A percentile compares a stretch with the other conserved stretches of the same genome.
Evolutionary conservation across 64 coral and sea anemone genomes (phyloP).

Genomic region (Porites australiensis): DNA sequence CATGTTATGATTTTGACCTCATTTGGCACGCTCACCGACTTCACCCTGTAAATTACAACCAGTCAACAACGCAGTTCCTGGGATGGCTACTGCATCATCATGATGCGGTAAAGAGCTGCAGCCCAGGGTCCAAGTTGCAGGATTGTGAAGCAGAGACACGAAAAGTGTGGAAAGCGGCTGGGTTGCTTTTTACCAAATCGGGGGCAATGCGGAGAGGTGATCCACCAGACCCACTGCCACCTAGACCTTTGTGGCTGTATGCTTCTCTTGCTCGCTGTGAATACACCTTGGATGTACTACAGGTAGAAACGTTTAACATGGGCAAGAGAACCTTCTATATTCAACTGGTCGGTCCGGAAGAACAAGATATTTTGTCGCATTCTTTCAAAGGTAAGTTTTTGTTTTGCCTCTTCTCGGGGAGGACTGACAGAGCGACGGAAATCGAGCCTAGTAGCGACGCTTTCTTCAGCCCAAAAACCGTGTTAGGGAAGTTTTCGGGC

Average conservation of each 20-base stretch:
- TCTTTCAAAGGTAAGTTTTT: background rate
- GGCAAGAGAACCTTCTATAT: background rate
- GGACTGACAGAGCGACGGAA: too few relatives aligned
- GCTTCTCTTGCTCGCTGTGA: background rate
- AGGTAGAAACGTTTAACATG: slow-evolving; percentile 15
- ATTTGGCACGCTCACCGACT: slow-evolving; percentile 85
- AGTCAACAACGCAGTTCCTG: slow-evolving; percentile 42
- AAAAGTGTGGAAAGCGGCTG: slow-evolving; percentile 50
- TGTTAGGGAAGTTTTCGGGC: too few relatives aligned
- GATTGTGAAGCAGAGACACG: slow-evolving; percentile 66
- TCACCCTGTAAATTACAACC: slow-evolving; percentile 62
- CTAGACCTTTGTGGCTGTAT: background rate
- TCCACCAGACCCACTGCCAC: background rate
- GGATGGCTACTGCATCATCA: slow-evolving; percentile 73
- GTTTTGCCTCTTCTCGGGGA: too few relatives aligned
- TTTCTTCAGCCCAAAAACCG: too few relatives aligned
- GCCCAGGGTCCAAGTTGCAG: slow-evolving; percentile 66
- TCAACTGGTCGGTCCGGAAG: background rate
- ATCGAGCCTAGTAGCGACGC: too few relatives aligned
- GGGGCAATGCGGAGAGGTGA: slow-evolving; percentile 79
- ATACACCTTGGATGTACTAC: background rate
- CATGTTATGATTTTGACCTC: slow-evolving; percentile 86
- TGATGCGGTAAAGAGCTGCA: slow-evolving; percentile 67
- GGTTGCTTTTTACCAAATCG: slow-evolving; percentile 30
- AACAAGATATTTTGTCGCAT: slow-evolving; percentile 3